Evolutionary conservation across 2,797 vertebrate species (phyloP).

Genomic region (Dipus sagitta): DNA sequence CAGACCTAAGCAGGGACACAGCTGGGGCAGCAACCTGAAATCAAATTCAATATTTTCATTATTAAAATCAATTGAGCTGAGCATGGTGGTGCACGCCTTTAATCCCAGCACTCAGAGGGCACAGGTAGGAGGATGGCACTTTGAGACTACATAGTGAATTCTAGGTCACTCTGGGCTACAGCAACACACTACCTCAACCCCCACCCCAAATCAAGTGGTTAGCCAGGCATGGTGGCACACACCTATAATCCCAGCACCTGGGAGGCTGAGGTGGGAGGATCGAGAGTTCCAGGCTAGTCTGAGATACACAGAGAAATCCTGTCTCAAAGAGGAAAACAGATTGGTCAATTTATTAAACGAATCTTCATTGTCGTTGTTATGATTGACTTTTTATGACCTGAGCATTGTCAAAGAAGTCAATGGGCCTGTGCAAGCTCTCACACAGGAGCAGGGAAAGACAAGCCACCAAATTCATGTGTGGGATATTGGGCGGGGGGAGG

Average conservation of each 20-base stretch:
- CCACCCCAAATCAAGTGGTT: too few species aligned
- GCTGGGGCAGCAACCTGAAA: neutral
- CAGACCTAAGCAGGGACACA: neutral
- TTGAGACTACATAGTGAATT: too few species aligned
- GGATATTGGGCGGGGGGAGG: neutral
- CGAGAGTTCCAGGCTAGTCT: neutral
- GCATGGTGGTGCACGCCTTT: too few species aligned
- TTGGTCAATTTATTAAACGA: neutral
- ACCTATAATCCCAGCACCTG: neutral
- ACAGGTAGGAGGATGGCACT: too few species aligned
- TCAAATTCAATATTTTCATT: neutral
- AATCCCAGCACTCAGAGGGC: too few species aligned
- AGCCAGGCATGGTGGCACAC: neutral
- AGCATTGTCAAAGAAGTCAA: constrained; percentile 11
- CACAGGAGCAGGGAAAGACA: neutral
- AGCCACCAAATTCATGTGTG: neutral
- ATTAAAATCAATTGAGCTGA: neutral
- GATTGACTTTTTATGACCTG: neutral
- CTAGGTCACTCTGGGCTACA: too few species aligned
- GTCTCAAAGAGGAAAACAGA: neutral
- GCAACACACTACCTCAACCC: too few species aligned
- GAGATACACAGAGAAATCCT: neutral
- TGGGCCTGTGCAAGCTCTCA: neutral
- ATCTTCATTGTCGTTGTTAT: neutral
- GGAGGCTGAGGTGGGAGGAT: neutral